Base-by-base conservation (phyloP, 1,140 invertebrate genomes). In the Lepidurus arcticus region DNA sequence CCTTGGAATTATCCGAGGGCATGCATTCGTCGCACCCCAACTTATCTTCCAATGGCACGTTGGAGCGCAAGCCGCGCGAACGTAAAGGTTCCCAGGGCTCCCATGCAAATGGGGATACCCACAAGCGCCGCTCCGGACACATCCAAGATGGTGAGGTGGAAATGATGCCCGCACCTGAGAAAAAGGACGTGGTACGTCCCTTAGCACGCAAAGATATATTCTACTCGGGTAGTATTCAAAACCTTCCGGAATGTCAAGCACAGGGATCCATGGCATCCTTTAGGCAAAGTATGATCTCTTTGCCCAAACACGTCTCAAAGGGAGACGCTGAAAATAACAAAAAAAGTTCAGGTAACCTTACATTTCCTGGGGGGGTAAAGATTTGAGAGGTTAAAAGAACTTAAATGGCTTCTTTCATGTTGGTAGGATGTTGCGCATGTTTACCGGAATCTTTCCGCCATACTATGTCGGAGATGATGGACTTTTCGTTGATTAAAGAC, bases 191-290 rank as follows among this genome's bases (percentile, higher is more conserved):
- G 86, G 91, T 97, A 21, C 89, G 96, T 21, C 97, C 97, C 2
- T 86, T 99, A 84, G 97, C 96, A 7, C 88, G 96, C 73, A 98
- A 98, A 85, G 97, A 99, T 85, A 98, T 99, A 81, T 99, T 99
- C 87, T 99, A 99, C 87, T 95, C 96, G 13, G 97, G 97, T 42
- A 96, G 94, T 42, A 92, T 98, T 8, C 87, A 92, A 43, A 93
- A 97, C 86, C 87, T 98, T 76, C 94, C 93, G 0, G 93, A 97
- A 85, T 98, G 92, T 85, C 93, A 96, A 83, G 94, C 92, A 78
- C 95, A 97, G 84, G 95, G 94, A 81, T 95, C 95, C 9, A 86
- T 98, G n/a, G 90, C 92, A 44, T 92, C 92, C 80, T 95, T 95
- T 83, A 88, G 94, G 47, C 91, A 93, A 82, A 93, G 92, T 73